Conservation (phyloP, 2,113 vertebrate genomes). For the Stegastes partitus region DNA sequence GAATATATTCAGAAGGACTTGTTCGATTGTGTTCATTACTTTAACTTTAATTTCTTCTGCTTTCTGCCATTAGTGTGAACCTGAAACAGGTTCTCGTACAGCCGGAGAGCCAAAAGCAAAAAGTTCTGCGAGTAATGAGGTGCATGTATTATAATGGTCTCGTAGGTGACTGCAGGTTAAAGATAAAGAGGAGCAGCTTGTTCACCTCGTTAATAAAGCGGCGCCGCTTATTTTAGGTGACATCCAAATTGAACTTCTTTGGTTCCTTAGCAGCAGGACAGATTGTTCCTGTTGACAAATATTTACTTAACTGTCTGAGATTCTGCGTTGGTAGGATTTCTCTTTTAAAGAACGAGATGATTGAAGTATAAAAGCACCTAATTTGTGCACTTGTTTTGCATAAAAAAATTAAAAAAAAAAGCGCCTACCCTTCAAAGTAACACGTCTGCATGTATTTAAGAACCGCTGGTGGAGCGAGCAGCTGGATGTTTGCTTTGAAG, state of each 20-base stretch:
- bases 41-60: slow-evolving; percentile 54
- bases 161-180: slow-evolving; percentile 7
- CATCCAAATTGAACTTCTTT: slow-evolving; percentile 28
- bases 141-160: background rate
- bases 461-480: slow-evolving; percentile 41
- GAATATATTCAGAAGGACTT: slow-evolving; percentile 64
- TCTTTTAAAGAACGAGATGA: slow-evolving; percentile 24
- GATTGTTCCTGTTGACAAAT: slow-evolving; percentile 56
- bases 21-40: slow-evolving; percentile 64
- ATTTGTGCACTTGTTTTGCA: slow-evolving; percentile 63
- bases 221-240: slow-evolving; percentile 9
- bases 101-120: slow-evolving; percentile 6
- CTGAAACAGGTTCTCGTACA: slow-evolving; percentile 6
- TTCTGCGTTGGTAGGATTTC: slow-evolving; percentile 34
- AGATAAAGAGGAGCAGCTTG: slow-evolving; percentile 24
- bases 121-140: slow-evolving; percentile 1
- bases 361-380: slow-evolving; percentile 50
- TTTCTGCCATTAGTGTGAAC: slow-evolving; percentile 15
- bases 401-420: slow-evolving; percentile 59
- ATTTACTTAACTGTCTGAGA: slow-evolving; percentile 46
- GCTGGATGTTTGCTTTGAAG: slow-evolving; percentile 67
- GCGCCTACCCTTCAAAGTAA: slow-evolving; percentile 47
- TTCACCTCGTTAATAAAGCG: slow-evolving; percentile 21
- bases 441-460: slow-evolving; percentile 41
- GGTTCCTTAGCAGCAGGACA: slow-evolving; percentile 42